Evolutionary conservation across 1,140 invertebrate genomes (phyloP), one percentile per base, ranked within the genome.

Genomic region (Manduca sexta): DNA sequence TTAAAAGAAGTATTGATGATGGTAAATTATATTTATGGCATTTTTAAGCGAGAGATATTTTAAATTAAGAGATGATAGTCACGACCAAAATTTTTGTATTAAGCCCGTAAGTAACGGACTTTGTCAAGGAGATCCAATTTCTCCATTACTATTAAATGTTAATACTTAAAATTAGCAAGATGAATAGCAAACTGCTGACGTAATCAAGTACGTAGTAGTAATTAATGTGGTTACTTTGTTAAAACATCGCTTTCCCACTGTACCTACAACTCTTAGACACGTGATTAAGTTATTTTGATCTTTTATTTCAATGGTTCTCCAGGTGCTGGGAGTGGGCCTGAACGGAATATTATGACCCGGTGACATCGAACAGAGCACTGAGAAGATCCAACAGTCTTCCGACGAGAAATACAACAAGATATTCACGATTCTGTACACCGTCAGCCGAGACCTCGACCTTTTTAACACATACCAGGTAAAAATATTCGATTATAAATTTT

Each of bases 381-480:
- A 76, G 17, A 74, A 82, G 53, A 80, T 85, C 45, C 64, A 73
- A 34, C 69, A 79, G 31, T 80, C 76, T 0, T 60, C 67, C 6
- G 79, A 85, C 43, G 74, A 69, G 44, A 85, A 83, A 45, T 85
- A 67, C 59, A 83, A 85, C 49, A 85, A 85, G 67, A 84, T 84
- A 41, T 83, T 84, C 53, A 83, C 65, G 4, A 81, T 84, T 31
- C 64, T 84, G 30, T 84, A 84, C 64, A 77, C 67, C 8, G 72
- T 79, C 18, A 83, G 71, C 56, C 70, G 64, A 0, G 79, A 85
- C 13, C 54, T 85, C 53, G 68, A 83, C 18, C 62, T 85, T 12
- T 85, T 85, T 39, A 65, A 61, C 2, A 90, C 88, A 41, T 93
- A 91, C 74, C 70, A 74, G 15, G 60, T 60, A 15, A 43, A 5